phyloP scores from a whole-genome alignment of 2,113 vertebrate species.

The Cyphomyrus discorhynchus region DNA sequence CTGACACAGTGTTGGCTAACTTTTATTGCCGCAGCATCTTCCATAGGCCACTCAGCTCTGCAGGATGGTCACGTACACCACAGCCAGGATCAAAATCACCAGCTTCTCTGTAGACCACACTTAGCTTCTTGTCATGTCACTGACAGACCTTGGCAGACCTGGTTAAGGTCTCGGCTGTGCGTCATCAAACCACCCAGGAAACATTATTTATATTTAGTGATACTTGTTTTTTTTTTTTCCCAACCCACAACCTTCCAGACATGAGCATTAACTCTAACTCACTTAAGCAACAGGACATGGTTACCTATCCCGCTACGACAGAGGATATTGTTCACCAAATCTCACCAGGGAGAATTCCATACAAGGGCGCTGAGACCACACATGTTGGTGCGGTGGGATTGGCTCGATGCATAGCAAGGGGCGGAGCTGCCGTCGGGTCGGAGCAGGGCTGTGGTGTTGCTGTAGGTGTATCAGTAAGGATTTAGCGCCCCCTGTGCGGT shows the following conservation, averaged over 20 bases:
- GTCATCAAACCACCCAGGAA: neutral
- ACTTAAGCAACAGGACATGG: neutral
- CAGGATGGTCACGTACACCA: neutral
- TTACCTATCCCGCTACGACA: neutral
- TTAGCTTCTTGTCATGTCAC: neutral
- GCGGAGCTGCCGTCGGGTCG: neutral
- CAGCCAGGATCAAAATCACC: neutral
- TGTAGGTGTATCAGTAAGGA: constrained; percentile 32
- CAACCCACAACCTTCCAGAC: neutral
- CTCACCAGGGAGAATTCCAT: neutral
- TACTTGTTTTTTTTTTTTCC: neutral
- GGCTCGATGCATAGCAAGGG: neutral
- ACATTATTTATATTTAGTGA: neutral
- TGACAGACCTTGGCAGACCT: neutral
- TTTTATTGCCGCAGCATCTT: neutral
- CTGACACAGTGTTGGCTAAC: neutral
- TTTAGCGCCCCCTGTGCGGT: constrained; percentile 62
- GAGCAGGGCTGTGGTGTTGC: neutral
- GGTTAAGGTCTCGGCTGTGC: neutral
- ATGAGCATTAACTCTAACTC: neutral
- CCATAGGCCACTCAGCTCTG: neutral
- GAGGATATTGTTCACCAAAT: neutral
- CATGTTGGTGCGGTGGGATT: neutral
- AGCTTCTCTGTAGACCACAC: neutral
- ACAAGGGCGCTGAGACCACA: neutral